These are phyloP conservation scores for Penaeus monodon DNA, from an alignment of 2,888 invertebrate genomes.

Conservation along the genomic window DNA sequence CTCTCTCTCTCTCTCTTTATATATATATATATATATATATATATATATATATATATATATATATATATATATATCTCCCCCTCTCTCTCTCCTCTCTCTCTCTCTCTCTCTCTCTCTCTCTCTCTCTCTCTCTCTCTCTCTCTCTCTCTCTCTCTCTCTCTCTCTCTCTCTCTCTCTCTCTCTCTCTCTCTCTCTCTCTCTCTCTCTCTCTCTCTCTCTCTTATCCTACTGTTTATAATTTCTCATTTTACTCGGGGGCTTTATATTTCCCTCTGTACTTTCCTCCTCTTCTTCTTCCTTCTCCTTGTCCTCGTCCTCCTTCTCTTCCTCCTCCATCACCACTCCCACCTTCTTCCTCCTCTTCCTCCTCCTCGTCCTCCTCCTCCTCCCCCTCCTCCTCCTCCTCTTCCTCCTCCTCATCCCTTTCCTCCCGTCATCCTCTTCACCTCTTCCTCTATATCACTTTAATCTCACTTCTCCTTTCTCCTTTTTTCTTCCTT, in stretches of 20 bases:
- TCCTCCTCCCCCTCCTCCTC: not conserved
- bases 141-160: not conserved
- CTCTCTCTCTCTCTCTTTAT: not conserved
- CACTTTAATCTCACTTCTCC: not conserved
- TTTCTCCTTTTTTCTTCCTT: not conserved
- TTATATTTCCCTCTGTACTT: too few relatives aligned
- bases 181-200: constrained; percentile 28
- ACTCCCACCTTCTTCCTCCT: not conserved
- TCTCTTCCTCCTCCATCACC: too few relatives aligned
- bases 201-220: constrained; percentile 18
- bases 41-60: not conserved
- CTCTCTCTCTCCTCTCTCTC: not conserved
- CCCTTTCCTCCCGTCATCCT: not conserved
- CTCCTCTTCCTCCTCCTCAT: not conserved
- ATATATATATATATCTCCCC: not conserved
- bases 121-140: not conserved
- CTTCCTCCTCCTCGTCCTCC: not conserved
- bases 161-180: not conserved
- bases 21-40: not conserved
- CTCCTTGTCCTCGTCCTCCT: not conserved
- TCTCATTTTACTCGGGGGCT: too few relatives aligned
- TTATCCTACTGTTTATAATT: too few relatives aligned
- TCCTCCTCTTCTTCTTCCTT: not conserved
- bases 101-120: not conserved
- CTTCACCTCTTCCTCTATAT: not conserved